A percentile compares a stretch with the other conserved stretches of the same genome.
Conservation (phyloP, 1,140 invertebrate species). For the Cyclargus thomasi region DNA sequence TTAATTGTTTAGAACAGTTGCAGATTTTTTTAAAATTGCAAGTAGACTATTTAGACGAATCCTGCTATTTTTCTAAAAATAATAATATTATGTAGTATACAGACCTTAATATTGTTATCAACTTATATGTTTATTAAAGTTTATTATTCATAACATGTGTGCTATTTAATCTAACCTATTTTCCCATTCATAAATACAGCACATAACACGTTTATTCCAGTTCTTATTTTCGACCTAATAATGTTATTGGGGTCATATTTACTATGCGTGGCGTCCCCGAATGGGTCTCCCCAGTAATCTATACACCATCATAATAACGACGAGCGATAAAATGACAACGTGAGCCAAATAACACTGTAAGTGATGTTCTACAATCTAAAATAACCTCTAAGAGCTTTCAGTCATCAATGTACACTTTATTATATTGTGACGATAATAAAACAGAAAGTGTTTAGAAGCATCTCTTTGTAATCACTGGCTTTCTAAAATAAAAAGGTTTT, state of each 20-base stretch:
- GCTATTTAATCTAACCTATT: background rate
- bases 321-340: constrained; percentile 11
- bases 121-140: background rate
- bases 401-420: constrained; percentile 9
- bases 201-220: background rate
- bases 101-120: background rate
- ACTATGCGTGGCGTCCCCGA: background rate
- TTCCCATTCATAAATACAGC: background rate
- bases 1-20: too few relatives aligned
- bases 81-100: background rate
- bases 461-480: background rate
- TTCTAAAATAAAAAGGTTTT: background rate
- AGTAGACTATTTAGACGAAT: too few relatives aligned
- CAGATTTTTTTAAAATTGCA: too few relatives aligned
- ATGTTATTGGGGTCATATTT: constrained; percentile 5
- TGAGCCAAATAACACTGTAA: constrained; percentile 9
- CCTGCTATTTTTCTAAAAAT: too few relatives aligned
- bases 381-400: constrained; percentile 4
- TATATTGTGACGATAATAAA: background rate
- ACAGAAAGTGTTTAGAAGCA: background rate
- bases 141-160: background rate
- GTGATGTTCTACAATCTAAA: constrained; percentile 10
- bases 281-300: constrained; percentile 6
- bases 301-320: constrained; percentile 10
- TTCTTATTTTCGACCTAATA: background rate